These are phyloP conservation scores for Sialis lutaria DNA, from an alignment of 2,888 invertebrate genomes.

Conservation along the genomic window DNA sequence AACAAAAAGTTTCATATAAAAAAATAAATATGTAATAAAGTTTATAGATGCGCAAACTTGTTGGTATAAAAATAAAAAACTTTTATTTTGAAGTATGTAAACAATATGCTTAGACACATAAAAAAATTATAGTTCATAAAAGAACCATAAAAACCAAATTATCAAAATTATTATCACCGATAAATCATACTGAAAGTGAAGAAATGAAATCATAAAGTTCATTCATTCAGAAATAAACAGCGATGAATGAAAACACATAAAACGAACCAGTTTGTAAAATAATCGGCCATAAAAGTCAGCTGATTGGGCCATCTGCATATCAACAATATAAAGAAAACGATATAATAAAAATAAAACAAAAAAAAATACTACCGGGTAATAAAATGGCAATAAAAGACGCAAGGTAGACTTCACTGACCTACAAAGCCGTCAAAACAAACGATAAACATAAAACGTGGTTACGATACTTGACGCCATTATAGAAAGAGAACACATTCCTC, in stretches of 20 bases:
- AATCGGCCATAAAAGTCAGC: slow-evolving; percentile 4
- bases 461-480: slow-evolving; percentile 10
- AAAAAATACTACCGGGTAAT: slow-evolving; percentile 7
- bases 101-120: too few species aligned
- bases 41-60: too few species aligned
- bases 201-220: too few species aligned
- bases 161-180: too few species aligned
- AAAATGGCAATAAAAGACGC: slow-evolving; percentile 8
- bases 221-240: too few species aligned
- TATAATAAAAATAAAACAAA: background rate
- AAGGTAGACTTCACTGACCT: slow-evolving; percentile 16
- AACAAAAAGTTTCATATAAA: too few species aligned
- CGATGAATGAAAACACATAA: background rate
- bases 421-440: slow-evolving; percentile 19
- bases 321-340: background rate
- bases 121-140: too few species aligned
- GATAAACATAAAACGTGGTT: slow-evolving; percentile 17
- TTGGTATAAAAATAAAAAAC: too few species aligned
- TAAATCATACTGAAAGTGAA: too few species aligned
- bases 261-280: background rate
- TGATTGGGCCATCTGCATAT: slow-evolving; percentile 1
- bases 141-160: too few species aligned
- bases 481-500: slow-evolving; percentile 6
- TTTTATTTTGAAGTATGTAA: too few species aligned
- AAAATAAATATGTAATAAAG: too few species aligned